phyloP scores from a whole-genome alignment of 1,140 invertebrate species.

The Bradysia coprophila region DNA sequence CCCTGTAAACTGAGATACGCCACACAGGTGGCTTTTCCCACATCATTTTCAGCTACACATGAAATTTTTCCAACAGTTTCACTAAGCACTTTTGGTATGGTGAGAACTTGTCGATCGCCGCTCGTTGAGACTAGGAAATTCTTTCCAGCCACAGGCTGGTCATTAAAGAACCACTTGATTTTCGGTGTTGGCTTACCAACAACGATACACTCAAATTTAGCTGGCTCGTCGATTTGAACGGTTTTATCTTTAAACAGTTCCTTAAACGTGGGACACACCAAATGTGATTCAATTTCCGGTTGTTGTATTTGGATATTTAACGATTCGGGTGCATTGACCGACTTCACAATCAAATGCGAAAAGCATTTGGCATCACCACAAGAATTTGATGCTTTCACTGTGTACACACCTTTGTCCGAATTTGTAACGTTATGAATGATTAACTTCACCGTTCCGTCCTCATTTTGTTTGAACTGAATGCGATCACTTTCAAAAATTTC shows the following conservation, averaged over 20 bases:
- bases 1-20: constrained; percentile 33
- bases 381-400: constrained; percentile 48
- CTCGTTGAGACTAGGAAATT: constrained; percentile 49
- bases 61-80: constrained; percentile 45
- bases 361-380: constrained; percentile 66
- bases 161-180: constrained; percentile 57
- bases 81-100: constrained; percentile 34
- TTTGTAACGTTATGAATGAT: constrained; percentile 33
- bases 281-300: constrained; percentile 33
- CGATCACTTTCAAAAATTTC: constrained; percentile 32
- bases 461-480: constrained; percentile 26
- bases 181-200: constrained; percentile 52
- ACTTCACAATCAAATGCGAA: constrained; percentile 53
- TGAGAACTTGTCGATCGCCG: constrained; percentile 47
- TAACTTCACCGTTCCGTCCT: constrained; percentile 34
- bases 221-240: constrained; percentile 29
- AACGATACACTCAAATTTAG: constrained; percentile 52
- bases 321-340: constrained; percentile 21
- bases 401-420: constrained; percentile 57
- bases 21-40: constrained; percentile 45
- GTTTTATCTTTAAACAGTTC: constrained; percentile 38
- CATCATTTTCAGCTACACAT: constrained; percentile 55
- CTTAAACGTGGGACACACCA: constrained; percentile 39
- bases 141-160: constrained; percentile 43
- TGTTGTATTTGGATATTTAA: constrained; percentile 11